Evolutionary conservation across 1,140 invertebrate species (phyloP).

Genomic region (Bombus cullumanus): DNA sequence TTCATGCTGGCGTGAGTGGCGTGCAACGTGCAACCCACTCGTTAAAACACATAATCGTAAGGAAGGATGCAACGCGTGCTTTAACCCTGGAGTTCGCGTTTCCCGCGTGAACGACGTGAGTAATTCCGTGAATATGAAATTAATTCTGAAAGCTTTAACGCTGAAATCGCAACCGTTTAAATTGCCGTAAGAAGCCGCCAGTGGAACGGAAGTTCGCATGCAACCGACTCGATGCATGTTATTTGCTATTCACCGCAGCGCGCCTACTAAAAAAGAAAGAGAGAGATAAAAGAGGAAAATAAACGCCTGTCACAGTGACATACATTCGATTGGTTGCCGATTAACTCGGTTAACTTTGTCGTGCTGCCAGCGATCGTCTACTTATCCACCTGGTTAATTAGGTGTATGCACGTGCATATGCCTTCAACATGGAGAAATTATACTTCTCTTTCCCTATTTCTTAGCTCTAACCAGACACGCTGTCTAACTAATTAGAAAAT

Average conservation of each 20-base stretch:
- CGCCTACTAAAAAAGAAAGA: no score
- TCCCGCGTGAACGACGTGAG: no score
- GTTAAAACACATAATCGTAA: background rate
- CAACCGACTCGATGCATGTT: background rate
- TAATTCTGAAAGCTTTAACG: conserved; percentile 2
- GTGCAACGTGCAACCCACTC: background rate
- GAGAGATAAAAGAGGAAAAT: no score
- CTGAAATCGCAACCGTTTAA: background rate
- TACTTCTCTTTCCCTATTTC: background rate
- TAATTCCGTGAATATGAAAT: background rate
- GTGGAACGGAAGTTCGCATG: background rate
- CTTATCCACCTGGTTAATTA: background rate
- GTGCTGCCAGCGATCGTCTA: background rate
- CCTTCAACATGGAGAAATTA: background rate
- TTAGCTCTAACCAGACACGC: no score
- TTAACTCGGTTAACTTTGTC: background rate
- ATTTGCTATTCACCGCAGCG: background rate
- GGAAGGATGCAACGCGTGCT: background rate
- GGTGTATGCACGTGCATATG: background rate
- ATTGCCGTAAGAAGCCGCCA: background rate
- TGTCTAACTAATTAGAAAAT: background rate
- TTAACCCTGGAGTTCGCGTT: background rate
- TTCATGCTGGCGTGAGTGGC: background rate
- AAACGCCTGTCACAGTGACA: background rate
- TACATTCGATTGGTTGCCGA: background rate